Percentiles rank a stretch among this genome's conserved stretches.
phyloP scores from a whole-genome alignment of 2,888 invertebrate species.

The Baronia brevicornis region DNA sequence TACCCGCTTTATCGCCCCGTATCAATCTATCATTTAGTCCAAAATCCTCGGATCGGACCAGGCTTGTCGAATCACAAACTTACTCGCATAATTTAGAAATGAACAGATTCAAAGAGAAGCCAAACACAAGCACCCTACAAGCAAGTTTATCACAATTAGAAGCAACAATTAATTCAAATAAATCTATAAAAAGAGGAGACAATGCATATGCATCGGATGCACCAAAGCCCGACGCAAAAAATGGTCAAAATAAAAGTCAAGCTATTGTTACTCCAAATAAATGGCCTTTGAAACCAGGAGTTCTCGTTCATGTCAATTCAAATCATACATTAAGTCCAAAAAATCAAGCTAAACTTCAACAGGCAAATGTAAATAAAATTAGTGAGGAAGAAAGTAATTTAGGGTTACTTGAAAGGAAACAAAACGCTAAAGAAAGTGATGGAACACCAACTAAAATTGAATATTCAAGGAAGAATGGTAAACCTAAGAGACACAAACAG shows the following conservation, averaged over 20 bases:
- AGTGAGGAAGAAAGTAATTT: conserved; percentile 39
- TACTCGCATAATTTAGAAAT: conserved; percentile 49
- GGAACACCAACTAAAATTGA: conserved; percentile 36
- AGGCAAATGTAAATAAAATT: conserved; percentile 23
- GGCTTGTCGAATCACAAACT: conserved; percentile 52
- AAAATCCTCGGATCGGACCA: conserved; percentile 63
- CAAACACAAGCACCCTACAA: conserved; percentile 34
- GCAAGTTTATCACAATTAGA: conserved; percentile 44
- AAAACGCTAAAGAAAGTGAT: conserved; percentile 29
- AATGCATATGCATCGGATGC: conserved; percentile 33
- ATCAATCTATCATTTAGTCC: conserved; percentile 61
- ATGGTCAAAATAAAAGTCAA: conserved; percentile 40
- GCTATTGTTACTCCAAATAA: conserved; percentile 75
- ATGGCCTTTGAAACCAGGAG: conserved; percentile 93
- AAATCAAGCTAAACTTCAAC: conserved; percentile 59
- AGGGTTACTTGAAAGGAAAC: conserved; percentile 60
- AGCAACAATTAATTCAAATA: conserved; percentile 36
- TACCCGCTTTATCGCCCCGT: conserved; percentile 66
- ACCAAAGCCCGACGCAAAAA: conserved; percentile 37
- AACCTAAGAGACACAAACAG: conserved; percentile 43
- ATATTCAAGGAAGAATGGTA: conserved; percentile 56
- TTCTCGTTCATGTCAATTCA: conserved; percentile 90
- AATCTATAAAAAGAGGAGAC: conserved; percentile 19
- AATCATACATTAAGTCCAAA: conserved; percentile 81
- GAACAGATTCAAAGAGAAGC: conserved; percentile 45